Conservation (phyloP, 2,113 vertebrate genomes). For the Panthera tigris region DNA sequence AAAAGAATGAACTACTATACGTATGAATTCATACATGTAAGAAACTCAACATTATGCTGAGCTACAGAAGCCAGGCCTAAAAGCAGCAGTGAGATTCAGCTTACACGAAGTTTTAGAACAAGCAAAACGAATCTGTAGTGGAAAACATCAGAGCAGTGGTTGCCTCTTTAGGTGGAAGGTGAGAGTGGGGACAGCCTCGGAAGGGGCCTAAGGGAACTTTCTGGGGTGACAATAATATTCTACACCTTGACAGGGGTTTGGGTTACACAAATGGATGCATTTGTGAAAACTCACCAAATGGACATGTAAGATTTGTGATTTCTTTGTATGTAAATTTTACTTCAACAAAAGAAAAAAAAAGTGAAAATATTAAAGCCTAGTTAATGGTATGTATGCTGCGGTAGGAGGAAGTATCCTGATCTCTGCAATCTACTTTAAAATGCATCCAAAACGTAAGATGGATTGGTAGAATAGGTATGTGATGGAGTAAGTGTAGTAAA, state of each 20-base stretch:
- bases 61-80: not conserved
- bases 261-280: not conserved
- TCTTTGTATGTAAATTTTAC: not conserved
- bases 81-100: not conserved
- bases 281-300: not conserved
- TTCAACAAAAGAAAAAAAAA: not conserved
- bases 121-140: not conserved
- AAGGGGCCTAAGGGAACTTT: not conserved
- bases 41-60: not conserved
- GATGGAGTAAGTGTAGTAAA: not conserved
- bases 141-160: not conserved
- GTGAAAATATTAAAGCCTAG: not conserved
- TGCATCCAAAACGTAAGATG: not conserved
- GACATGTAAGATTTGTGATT: not conserved
- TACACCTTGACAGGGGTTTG: not conserved
- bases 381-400: not conserved
- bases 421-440: constrained; percentile 20
- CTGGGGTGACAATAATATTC: not conserved
- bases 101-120: not conserved
- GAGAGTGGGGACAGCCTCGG: not conserved
- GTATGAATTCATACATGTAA: not conserved
- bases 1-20: not conserved
- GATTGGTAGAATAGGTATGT: not conserved
- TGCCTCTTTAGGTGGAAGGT: not conserved
- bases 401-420: not conserved